phyloP scores from a whole-genome alignment of 2,888 invertebrate species.

The Elysia crispata region DNA sequence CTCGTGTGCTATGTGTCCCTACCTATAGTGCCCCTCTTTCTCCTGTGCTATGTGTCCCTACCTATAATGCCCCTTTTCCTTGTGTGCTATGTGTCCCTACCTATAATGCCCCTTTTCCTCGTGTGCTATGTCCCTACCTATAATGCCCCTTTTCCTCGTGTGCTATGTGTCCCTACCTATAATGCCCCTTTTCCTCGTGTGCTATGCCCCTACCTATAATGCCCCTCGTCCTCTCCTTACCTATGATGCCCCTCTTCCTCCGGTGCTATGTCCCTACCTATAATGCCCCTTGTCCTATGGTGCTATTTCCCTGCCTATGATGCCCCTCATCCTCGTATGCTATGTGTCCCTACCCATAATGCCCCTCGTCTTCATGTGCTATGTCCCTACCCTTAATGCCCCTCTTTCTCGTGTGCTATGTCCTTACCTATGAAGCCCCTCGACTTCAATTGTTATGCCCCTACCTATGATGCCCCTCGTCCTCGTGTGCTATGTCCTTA shows the following conservation, averaged over 20 bases:
- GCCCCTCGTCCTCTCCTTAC: slow-evolving; percentile 68
- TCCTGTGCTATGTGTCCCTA: slow-evolving; percentile 36
- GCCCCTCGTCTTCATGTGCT: no score
- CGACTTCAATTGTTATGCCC: no score
- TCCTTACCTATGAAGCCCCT: slow-evolving; percentile 52
- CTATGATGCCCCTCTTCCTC: slow-evolving; percentile 62
- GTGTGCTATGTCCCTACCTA: slow-evolving; percentile 42
- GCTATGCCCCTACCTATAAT: no score
- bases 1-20: slow-evolving; percentile 64
- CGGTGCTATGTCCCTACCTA: slow-evolving; percentile 42
- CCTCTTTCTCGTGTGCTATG: no score
- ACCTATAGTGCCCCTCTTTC: no score
- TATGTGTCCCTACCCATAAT: no score
- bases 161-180: slow-evolving; percentile 59
- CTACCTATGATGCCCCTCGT: slow-evolving; percentile 73
- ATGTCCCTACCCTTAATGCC: no score
- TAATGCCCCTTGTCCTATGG: slow-evolving; percentile 74
- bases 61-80: no score
- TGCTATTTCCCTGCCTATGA: slow-evolving; percentile 59
- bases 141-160: slow-evolving; percentile 74
- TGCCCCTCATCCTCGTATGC: slow-evolving; percentile 72
- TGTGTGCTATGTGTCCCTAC: slow-evolving; percentile 62
- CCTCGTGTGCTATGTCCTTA: slow-evolving; percentile 64
- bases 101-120: no score
- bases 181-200: no score